phyloP scores from a whole-genome alignment of 2,888 invertebrate species.

The Leptarthrus brevirostris region DNA sequence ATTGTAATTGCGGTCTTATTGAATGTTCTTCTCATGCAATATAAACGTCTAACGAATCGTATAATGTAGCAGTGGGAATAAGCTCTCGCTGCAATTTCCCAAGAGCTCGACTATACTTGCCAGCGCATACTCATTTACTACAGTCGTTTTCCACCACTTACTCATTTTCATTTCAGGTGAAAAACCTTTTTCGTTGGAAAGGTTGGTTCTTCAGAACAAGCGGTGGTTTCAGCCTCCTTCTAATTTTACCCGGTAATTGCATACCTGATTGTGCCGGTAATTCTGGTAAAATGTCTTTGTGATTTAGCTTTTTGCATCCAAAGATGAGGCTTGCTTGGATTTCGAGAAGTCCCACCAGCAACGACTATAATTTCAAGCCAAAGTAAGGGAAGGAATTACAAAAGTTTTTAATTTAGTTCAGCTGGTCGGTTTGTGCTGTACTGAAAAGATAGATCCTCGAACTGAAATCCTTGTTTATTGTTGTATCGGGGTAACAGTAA shows the following conservation, averaged over 20 bases:
- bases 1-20: slow-evolving; percentile 40
- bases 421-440: not conserved
- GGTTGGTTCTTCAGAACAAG: slow-evolving; percentile 3
- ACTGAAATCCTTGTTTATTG: not conserved
- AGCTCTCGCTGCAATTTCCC: not conserved
- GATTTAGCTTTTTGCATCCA: slow-evolving; percentile 24
- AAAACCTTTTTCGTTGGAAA: slow-evolving; percentile 1
- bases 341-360: slow-evolving; percentile 7
- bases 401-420: slow-evolving; percentile 43
- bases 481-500: no score
- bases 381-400: slow-evolving; percentile 25
- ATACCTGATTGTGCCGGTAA: slow-evolving; percentile 43
- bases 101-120: not conserved
- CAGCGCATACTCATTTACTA: no score
- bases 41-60: not conserved
- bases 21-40: not conserved
- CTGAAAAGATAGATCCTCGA: not conserved
- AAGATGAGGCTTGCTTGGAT: not conserved
- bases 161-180: slow-evolving; percentile 23
- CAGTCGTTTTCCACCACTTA: no score
- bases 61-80: not conserved
- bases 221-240: slow-evolving; percentile 28
- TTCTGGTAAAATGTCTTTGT: slow-evolving; percentile 27
- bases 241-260: slow-evolving; percentile 41
- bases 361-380: slow-evolving; percentile 28